Evolutionary conservation across 2,888 invertebrate genomes (phyloP).

Genomic region (Spilarctia lutea): DNA sequence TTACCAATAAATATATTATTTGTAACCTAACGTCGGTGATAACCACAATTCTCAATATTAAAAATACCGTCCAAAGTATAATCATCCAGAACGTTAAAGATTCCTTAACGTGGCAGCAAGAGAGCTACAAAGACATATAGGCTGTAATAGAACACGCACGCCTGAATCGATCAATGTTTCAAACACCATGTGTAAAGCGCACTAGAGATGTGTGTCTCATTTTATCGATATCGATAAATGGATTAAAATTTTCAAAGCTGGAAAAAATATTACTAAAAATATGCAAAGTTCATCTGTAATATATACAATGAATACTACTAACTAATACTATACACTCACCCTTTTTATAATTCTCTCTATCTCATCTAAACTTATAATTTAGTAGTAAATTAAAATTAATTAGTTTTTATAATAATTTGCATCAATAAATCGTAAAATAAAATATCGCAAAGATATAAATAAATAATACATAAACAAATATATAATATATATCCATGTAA

Average conservation of each 20-base stretch:
- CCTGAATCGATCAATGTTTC: constrained; percentile 76
- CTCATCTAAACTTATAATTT: not conserved
- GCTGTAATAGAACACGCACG: constrained; percentile 53
- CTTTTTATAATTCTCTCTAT: not conserved
- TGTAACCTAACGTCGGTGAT: not conserved
- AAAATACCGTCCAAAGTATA: not conserved
- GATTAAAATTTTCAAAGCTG: not conserved
- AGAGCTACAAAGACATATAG: constrained; percentile 48
- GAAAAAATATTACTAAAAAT: not conserved
- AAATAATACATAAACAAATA: no score
- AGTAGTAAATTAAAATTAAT: no score
- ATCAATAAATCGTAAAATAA: not conserved
- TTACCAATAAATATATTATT: not conserved
- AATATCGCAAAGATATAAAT: no score
- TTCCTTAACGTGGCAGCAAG: constrained; percentile 3
- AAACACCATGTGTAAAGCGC: constrained; percentile 69
- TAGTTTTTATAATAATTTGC: no score
- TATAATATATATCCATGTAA: no score
- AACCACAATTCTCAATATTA: not conserved
- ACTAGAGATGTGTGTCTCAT: constrained; percentile 51
- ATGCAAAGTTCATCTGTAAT: not conserved
- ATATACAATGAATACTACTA: no score
- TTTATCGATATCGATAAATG: constrained; percentile 30
- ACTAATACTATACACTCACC: no score
- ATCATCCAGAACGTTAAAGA: not conserved